Evolutionary conservation across 2,888 invertebrate species (phyloP), one percentile per base, ranked within the genome.

Genomic region (Campoletis raptor): DNA sequence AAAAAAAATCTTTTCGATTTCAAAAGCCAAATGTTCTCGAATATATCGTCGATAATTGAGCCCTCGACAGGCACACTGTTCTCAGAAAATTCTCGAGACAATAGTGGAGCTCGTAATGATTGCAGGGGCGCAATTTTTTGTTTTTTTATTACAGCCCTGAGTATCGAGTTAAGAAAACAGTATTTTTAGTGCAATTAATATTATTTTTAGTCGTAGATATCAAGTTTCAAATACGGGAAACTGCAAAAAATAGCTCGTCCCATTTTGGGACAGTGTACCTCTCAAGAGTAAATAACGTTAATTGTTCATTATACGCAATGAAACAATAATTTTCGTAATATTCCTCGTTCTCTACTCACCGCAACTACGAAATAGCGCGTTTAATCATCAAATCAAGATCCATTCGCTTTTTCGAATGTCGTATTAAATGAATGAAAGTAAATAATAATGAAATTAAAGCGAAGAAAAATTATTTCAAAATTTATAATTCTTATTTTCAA

Each of bases 281-380:
- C 18, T 52, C 48, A n/a, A 52, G n/a, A 52, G 9, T 52, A 12
- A 12, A 7, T 54, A 4, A 24, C 24, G 57, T 66, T 12, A 0
- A 18, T 64, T 70, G n/a, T 66, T 48, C 8, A 24, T 54, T 37
- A 57, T 64, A 72, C 40, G 64, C 7, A 64, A 48, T 73, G 61
- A 7, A 9, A 24, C 21, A 64, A 48, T 70, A 1, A 30, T 42
- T 70, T 40, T 37, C 21, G 18, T 1, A 10, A 61, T 37, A 83
- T 66, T 48, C 64, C 83, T 70, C 83, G 76, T 66, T 76, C 72
- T 86, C 86, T 72, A 80, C 86, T 83, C 86, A 86, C 86, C 86
- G 83, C 80, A 80, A 86, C 83, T 72, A 83, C 80, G 24, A 77
- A 48, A 45, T 21, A 64, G 70, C 57, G 64, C 21, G 24, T 67